Evolutionary conservation across 2,888 invertebrate genomes (phyloP), one percentile per base, ranked within the genome.

Genomic region (Lepidochrysops patricia): DNA sequence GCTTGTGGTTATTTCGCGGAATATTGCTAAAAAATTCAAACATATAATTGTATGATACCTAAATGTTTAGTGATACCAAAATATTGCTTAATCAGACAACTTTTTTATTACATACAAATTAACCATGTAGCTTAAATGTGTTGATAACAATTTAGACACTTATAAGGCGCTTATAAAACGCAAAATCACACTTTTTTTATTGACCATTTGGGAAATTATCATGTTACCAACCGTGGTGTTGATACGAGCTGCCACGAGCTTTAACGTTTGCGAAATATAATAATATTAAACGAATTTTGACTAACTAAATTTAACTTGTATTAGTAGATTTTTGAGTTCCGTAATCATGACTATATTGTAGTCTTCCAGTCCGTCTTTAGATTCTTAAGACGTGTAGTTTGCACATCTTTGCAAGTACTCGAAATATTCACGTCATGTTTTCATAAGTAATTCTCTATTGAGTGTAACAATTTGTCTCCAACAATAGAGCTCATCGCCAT

Each of bases 401-500:
- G 23, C 19, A 43, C 19, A 9, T 43, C 43, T 43, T 19, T 23
- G 43, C 23, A 9, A 12, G n/a, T n/a, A 43, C 43, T 19, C 5
- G 5, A 19, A 9, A 9, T 43, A 43, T 43, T 43, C 19, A 43
- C 3, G 19, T 1, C 43, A 43, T 43, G 37, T 37, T 19, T 19
- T 23, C 19, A 43, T 23, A 9, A 43, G 1, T 4, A 43, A 43
- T 19, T 43, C 27, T 23, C 9, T 32, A 62, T 57, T 57, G 48
- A 56, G 61, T 57, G 49, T 37, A 50, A 63, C 68, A 69, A 66
- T 15, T 73, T 69, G 70, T 66, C 62, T 61, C 60, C 63, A 60
- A 69, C 69, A 70, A 74, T 76, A 70, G 72, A 71, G 69, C 67
- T 65, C 67, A 64, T 71, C 60, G 48, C 57, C 56, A 54, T 64